These are phyloP conservation scores for Eurois occulta DNA, from an alignment of 2,888 invertebrate species.

Conservation along the genomic window DNA sequence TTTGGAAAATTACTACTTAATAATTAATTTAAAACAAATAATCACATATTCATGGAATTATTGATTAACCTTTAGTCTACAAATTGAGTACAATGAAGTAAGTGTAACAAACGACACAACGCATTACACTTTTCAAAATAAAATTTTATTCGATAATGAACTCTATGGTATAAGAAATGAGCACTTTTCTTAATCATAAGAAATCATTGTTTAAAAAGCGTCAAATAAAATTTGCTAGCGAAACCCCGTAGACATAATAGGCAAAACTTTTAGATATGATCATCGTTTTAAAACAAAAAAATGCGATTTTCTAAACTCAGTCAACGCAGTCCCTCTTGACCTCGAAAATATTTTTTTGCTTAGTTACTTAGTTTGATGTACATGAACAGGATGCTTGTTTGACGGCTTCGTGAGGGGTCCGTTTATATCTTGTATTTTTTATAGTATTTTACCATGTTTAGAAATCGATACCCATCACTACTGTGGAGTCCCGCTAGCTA, in stretches of 20 bases:
- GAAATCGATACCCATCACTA: no score
- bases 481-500: no score
- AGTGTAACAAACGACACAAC: not conserved
- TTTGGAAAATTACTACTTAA: conserved; percentile 19
- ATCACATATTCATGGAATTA: conserved; percentile 37
- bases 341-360: no score
- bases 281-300: no score
- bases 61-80: conserved; percentile 2
- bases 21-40: conserved; percentile 11
- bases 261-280: not conserved
- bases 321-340: no score
- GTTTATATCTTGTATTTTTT: no score
- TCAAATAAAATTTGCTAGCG: not conserved
- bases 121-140: not conserved
- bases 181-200: not conserved
- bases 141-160: not conserved
- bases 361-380: no score
- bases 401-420: no score
- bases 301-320: no score
- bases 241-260: not conserved
- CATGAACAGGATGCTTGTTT: no score
- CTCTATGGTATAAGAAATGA: conserved; percentile 1
- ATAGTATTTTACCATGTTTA: no score
- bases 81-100: conserved; percentile 13
- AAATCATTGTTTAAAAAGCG: not conserved